A percentile compares a stretch with the other conserved stretches of the same genome.
Evolutionary conservation across 2,797 vertebrate species (phyloP).

Genomic region (Semotilus atromaculatus): DNA sequence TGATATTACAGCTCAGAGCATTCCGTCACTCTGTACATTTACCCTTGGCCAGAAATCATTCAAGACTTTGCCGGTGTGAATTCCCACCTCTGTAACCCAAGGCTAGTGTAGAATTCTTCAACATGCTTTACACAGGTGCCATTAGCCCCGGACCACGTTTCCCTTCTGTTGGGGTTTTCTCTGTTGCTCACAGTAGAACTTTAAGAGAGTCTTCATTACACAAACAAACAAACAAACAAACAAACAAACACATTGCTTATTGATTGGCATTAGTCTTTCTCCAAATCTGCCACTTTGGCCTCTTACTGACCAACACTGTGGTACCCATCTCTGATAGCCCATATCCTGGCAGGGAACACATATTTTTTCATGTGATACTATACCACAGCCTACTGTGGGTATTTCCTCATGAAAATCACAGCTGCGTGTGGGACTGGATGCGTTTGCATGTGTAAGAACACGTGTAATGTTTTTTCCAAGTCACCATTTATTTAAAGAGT

Average conservation of each 20-base stretch:
- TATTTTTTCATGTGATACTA: constrained; percentile 42
- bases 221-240: constrained; percentile 67
- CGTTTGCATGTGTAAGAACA: constrained; percentile 11
- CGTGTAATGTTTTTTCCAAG: constrained; percentile 11
- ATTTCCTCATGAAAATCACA: constrained; percentile 38
- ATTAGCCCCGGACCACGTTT: constrained; percentile 9
- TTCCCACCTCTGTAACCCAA: constrained; percentile 57
- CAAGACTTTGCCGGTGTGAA: constrained; percentile 47
- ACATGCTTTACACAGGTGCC: constrained; percentile 57
- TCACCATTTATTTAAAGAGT: constrained; percentile 21
- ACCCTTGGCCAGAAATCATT: constrained; percentile 51
- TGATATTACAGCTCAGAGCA: constrained; percentile 53
- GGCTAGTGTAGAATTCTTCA: constrained; percentile 53
- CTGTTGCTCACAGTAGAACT: constrained; percentile 51
- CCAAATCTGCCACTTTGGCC: constrained; percentile 37
- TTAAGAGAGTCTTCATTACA: constrained; percentile 64
- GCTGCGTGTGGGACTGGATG: constrained; percentile 22
- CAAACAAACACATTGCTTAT: constrained; percentile 70
- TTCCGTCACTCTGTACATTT: constrained; percentile 47
- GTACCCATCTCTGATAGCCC: constrained; percentile 39
- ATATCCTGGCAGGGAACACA: constrained; percentile 37
- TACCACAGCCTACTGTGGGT: constrained; percentile 40
- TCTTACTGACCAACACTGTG: constrained; percentile 29
- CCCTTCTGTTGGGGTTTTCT: constrained; percentile 51
- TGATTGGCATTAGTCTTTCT: constrained; percentile 57